Evolutionary conservation across 2,888 invertebrate genomes (phyloP), one percentile per base, ranked within the genome.

Genomic region (Eristalinus aeneus): DNA sequence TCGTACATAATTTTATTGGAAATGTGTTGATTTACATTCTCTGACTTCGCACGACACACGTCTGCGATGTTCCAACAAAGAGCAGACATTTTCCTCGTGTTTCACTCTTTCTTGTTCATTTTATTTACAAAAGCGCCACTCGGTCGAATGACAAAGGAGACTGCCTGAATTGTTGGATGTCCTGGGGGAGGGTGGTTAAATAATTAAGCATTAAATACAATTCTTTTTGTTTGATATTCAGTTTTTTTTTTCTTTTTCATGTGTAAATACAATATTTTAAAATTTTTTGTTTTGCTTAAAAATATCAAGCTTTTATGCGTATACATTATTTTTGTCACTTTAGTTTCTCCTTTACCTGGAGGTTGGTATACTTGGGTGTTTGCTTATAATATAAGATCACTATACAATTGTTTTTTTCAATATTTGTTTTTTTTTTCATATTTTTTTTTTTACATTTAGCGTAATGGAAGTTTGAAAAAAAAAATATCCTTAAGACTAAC

Each of bases 241-340:
- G 56, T 46, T 20, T 69, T 39, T 73, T 54, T 34, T 39, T 31
- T 58, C 58, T 36, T 58, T 71, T 46, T 39, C 53, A 72, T 76
- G 32, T 80, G 85, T 86, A 86, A 86, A 86, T 86, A 81, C 72
- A 76, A 68, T 46, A 36, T 76, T 71, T 83, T 72, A 46, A 9
- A 65, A 36, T 56, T 58, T 68, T 32, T 12, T 20, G 12, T 77
- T 56, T 74, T 58, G 72, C 67, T 69, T 76, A 65, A 67, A 76
- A 86, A 73, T 73, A 32, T 31, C 32, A 85, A 86, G 81, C 81
- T 27, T 72, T 67, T 54, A 72, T 85, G 86, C 86, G 86, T 86
- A 86, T 86, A 86, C 86, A 86, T 82, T 60, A 69, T 71, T 86
- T 46, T 86, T 86, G 86, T 86, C 82, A 86, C 82, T 78, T 86